Percentiles rank a stretch among this genome's conserved stretches.
phyloP scores from a whole-genome alignment of 2,888 invertebrate genomes.

The Temnothorax unifasciatus region DNA sequence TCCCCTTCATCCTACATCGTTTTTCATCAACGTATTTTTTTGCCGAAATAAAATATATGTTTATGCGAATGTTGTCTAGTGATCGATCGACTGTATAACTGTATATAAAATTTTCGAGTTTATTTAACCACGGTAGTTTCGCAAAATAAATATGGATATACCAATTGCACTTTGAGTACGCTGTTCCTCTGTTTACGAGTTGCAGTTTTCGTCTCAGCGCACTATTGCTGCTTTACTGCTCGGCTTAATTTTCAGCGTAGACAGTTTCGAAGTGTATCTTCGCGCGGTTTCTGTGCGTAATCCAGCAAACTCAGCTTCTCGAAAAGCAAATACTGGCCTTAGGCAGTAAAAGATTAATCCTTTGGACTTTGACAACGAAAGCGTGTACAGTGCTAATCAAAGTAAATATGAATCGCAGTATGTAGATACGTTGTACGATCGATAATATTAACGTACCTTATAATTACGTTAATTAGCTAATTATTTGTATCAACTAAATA shows the following conservation, averaged over 20 bases:
- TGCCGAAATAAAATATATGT: constrained; percentile 28
- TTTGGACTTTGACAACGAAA: constrained; percentile 64
- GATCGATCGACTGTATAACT: background rate
- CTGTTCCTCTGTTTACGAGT: constrained; percentile 54
- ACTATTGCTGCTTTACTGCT: constrained; percentile 32
- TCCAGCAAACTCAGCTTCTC: constrained; percentile 69
- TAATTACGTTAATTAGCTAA: background rate
- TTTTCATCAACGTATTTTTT: constrained; percentile 11
- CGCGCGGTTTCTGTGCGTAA: constrained; percentile 65
- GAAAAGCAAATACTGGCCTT: constrained; percentile 65
- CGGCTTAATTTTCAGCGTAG: constrained; percentile 65
- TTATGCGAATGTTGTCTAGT: background rate
- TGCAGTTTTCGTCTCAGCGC: constrained; percentile 53
- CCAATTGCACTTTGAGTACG: constrained; percentile 25
- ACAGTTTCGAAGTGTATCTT: constrained; percentile 59
- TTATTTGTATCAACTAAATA: constrained; percentile 38
- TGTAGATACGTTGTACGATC: background rate
- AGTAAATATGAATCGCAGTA: constrained; percentile 46
- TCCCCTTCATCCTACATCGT: constrained; percentile 8
- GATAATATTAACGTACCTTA: constrained; percentile 2
- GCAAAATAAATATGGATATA: constrained; percentile 9
- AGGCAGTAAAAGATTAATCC: constrained; percentile 72
- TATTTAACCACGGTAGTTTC: constrained; percentile 16
- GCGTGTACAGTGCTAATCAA: constrained; percentile 50
- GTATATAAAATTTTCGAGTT: background rate